A percentile compares a stretch with the other conserved stretches of the same genome.
These are phyloP conservation scores for Glareola pratincola DNA, from an alignment of 2,113 vertebrate genomes.

Conservation along the genomic window DNA sequence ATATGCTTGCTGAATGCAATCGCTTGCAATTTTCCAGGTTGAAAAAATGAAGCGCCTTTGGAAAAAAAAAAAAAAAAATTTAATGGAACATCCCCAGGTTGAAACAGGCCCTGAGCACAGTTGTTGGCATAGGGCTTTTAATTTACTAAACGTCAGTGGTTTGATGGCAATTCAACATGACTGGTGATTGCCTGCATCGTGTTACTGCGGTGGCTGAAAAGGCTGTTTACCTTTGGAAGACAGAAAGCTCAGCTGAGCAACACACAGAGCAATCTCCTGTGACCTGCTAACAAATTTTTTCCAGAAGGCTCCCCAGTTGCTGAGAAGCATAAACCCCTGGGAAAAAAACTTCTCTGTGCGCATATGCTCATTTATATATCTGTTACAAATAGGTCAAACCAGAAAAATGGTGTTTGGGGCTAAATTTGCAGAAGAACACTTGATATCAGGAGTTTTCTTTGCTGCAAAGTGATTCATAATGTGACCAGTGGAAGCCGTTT, in stretches of 20 bases:
- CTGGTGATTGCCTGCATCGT: constrained; percentile 64
- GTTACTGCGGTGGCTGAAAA: constrained; percentile 58
- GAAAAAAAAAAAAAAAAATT: background rate
- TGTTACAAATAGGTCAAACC: background rate
- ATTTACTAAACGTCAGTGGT: constrained; percentile 69
- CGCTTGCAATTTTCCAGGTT: constrained; percentile 64
- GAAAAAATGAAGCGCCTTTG: constrained; percentile 68
- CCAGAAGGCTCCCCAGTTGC: background rate
- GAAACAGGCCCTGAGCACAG: constrained; percentile 58
- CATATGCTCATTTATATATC: background rate
- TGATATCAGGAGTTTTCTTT: background rate
- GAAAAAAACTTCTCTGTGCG: background rate
- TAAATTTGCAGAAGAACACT: background rate
- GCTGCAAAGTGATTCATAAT: background rate
- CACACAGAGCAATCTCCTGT: background rate
- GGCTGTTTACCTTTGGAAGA: constrained; percentile 58
- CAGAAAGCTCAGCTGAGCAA: constrained; percentile 47
- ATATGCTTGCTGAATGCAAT: constrained; percentile 64
- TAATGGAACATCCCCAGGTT: constrained; percentile 69
- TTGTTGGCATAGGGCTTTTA: constrained; percentile 65
- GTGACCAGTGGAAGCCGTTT: background rate
- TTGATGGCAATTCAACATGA: constrained; percentile 73
- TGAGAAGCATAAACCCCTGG: background rate
- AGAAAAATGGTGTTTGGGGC: background rate
- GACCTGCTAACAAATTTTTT: background rate